Evolutionary conservation across 1,140 invertebrate genomes (phyloP), one percentile per base, ranked within the genome.

Genomic region (Magallana angulata): DNA sequence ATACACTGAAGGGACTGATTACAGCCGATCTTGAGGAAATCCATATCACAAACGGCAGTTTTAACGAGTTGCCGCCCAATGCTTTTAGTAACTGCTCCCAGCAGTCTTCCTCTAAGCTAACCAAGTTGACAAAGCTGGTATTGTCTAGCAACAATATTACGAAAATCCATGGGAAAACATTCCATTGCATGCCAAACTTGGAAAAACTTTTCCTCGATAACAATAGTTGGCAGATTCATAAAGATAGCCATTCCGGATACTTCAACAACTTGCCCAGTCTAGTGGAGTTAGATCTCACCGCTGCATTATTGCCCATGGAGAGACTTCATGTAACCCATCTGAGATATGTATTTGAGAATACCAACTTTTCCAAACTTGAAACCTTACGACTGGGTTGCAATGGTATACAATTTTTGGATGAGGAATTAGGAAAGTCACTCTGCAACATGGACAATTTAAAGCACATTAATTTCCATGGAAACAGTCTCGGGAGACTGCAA

Each of bases 141-240:
- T 24, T 91, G 84, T 80, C 68, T 9, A 68, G 64, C 56, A 91
- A 91, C 60, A 24, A 30, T 11, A 84, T 91, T 24, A 18, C 12
- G 7, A 76, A 57, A 24, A 85, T 91, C 12, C 76, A 89, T 80
- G 89, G 89, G 1, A 76, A 88, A 64, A 87, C 88, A 14, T 89
- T 88, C 30, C 85, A 86, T 60, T 87, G 85, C 48, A 87, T 91
- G 56, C 88, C 86, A 16, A 83, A 85, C 56, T 57, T 91, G 76
- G 14, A 84, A 24, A 68, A 80, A 59, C 82, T 91, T 76, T 82
- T 85, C 8, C 82, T 90, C 11, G 57, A 80, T 12, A 82, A 85
- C 30, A 91, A 91, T 71, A 64, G 86, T 48, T 82, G 88, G 89
- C 30, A 87, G 14, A 8, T 87, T 58, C 56, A 62, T 1, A 80